Base-by-base conservation (phyloP, 2,888 invertebrate species). In the Oscheius sp. region DNA sequence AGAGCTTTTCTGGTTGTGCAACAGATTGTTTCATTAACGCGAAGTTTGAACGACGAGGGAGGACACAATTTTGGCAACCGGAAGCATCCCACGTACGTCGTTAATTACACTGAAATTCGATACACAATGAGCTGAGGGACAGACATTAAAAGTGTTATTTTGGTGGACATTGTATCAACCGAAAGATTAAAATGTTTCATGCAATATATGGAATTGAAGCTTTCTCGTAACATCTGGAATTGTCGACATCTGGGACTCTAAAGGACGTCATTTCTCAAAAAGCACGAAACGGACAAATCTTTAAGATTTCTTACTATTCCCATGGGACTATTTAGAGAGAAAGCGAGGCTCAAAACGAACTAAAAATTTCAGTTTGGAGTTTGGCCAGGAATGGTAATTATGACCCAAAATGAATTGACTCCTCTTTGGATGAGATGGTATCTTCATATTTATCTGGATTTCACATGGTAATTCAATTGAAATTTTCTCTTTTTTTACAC, bases 361-460 rank as follows among this genome's bases (percentile, higher is more conserved):
- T n/a, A 42, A 42, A 3, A 1, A 34, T 75, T 72, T 52, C 73
- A 80, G 74, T 81, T 81, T 57, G 81, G 76, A 3, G 67, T 81
- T n/a, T 81, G 80, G 80, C 81, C 81, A 10, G 81, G 81, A 12
- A 65, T 80, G 20, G 79, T 81, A 4, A 81, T 81, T 27, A 48
- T 80, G 52, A 69, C 70, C 2, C 78, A 80, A 55, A 69, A 75
- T 42, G 82, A 82, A 50, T 68, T 80, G 4, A 71, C 76, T 10
- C 71, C 70, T n/a, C 42, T 65, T 12, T 66, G 63, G 25, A 74
- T 70, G 69, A 45, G 79, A 20, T 76, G 76, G 74, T 72, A 74
- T 46, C 66, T 77, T 4, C 80, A 82, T 48, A 72, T 80, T 23
- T 82, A 82, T 53, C 67, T 82, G n/a, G 78, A 82, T 48, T 78